phyloP scores from a whole-genome alignment of 2,888 invertebrate genomes.

The Ferrisia virgata region DNA sequence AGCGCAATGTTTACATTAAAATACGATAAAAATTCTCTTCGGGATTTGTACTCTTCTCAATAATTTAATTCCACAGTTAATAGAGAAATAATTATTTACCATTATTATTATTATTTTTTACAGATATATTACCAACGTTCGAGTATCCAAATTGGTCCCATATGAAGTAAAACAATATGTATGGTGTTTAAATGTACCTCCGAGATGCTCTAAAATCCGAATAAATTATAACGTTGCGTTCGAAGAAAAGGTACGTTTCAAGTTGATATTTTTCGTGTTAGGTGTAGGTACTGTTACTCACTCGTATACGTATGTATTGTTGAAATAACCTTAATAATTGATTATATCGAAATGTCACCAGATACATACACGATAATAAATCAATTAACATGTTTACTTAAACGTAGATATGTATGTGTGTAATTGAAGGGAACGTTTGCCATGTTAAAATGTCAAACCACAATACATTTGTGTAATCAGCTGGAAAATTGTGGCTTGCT shows the following conservation, averaged over 20 bases:
- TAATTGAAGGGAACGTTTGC: neutral
- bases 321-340: neutral
- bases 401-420: too few species aligned
- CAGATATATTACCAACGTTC: conserved; percentile 75
- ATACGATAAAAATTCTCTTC: too few species aligned
- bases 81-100: too few species aligned
- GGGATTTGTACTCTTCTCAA: too few species aligned
- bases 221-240: conserved; percentile 72
- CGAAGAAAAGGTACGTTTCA: conserved; percentile 62
- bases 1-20: too few species aligned
- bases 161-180: conserved; percentile 76
- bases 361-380: too few species aligned
- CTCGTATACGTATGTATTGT: neutral
- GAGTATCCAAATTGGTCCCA: conserved; percentile 75
- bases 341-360: neutral
- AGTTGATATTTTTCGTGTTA: neutral
- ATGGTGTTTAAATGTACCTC: conserved; percentile 83
- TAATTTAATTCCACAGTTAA: too few species aligned
- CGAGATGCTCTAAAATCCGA: conserved; percentile 81
- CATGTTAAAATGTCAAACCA: neutral
- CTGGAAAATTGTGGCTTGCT: neutral
- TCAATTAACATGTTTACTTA: neutral
- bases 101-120: conserved; percentile 49
- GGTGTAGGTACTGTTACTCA: neutral
- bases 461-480: neutral